Base-by-base conservation (phyloP, 2,797 vertebrate genomes). In the Sphenopsis melanotis region DNA sequence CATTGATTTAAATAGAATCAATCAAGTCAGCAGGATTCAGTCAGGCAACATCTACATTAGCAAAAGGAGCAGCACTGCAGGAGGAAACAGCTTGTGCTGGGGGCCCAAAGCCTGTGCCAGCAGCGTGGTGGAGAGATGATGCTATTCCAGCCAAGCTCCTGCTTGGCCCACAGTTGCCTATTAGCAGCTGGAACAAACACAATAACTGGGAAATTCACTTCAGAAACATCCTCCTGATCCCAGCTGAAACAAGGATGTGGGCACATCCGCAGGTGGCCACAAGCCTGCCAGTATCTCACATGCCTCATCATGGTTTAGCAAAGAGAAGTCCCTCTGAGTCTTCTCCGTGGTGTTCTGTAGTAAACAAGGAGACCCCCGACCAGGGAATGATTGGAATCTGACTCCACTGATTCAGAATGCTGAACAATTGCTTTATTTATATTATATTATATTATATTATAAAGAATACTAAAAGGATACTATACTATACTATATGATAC, bases 101-200 rank as follows among this genome's bases (percentile, higher is more conserved):
- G 26, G 22, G 18, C 15, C n/a, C 2, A 1, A 15, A 24, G 21
- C 26, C 83, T 0, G 0, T 36, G 30, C 41, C 69, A 59, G 69
- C 1, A 0, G 53, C 1, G 0, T 2, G 6, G 14, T 71, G 69
- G 29, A 68, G 64, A 49, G n/a, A 68, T 7, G 4, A 14, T 0
- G 0, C 39, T 17, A 32, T 57, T 49, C 41, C 57, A 78, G 27
- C 41, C 3, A 4, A 77, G 27, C 7, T 95, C 52, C 46, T 1
- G 1, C 72, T 50, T 57, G 57, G 61, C 20, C 37, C 36, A 14
- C 19, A 26, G 46, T 12, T 56, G n/a, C 41, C 56, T 13, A 4
- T 88, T 64, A 64, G 46, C 52, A 66, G 49, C 64, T 78, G 57
- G 52, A 75, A 80, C 49, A 75, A 78, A 22, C 19, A 49, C 17